Evolutionary conservation across 2,797 vertebrate genomes (phyloP).

Genomic region (Hyperoplus immaculatus): DNA sequence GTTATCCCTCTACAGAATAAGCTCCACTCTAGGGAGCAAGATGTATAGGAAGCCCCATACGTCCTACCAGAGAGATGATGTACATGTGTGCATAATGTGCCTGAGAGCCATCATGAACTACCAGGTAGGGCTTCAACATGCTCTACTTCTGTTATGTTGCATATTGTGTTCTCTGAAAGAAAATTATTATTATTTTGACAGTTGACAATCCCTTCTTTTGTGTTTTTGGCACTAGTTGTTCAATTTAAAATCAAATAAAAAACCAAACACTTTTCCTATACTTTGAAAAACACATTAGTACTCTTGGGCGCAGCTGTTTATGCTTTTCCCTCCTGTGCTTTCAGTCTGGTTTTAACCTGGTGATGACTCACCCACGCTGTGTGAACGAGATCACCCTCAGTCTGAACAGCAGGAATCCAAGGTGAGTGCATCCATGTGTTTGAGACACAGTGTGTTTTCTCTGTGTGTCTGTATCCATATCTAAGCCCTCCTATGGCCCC

Average conservation of each 20-base stretch:
- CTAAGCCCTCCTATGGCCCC: slow-evolving; percentile 15
- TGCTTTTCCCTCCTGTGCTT: slow-evolving; percentile 30
- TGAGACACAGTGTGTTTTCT: background rate
- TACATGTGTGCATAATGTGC: slow-evolving; percentile 98
- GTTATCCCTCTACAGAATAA: slow-evolving; percentile 84
- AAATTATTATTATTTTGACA: no score
- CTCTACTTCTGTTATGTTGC: background rate
- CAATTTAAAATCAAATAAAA: background rate
- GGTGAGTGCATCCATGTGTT: slow-evolving; percentile 79
- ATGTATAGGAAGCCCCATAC: slow-evolving; percentile 86
- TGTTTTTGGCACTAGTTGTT: background rate
- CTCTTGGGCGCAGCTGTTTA: background rate
- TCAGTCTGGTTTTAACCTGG: slow-evolving; percentile 96
- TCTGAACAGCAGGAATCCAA: slow-evolving; percentile 95
- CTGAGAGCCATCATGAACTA: slow-evolving; percentile 99
- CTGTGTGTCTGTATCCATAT: background rate
- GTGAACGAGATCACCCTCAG: slow-evolving; percentile 98
- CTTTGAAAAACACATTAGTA: background rate
- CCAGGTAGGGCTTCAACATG: slow-evolving; percentile 84
- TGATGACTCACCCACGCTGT: slow-evolving; percentile 96
- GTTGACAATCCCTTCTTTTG: background rate
- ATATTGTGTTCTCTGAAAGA: background rate
- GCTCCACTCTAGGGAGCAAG: slow-evolving; percentile 84
- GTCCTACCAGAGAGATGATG: slow-evolving; percentile 92
- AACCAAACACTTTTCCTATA: background rate